A percentile compares a stretch with the other conserved stretches of the same genome.
These are phyloP conservation scores for Phengaris arion DNA, from an alignment of 2,888 invertebrate species.

Conservation along the genomic window DNA sequence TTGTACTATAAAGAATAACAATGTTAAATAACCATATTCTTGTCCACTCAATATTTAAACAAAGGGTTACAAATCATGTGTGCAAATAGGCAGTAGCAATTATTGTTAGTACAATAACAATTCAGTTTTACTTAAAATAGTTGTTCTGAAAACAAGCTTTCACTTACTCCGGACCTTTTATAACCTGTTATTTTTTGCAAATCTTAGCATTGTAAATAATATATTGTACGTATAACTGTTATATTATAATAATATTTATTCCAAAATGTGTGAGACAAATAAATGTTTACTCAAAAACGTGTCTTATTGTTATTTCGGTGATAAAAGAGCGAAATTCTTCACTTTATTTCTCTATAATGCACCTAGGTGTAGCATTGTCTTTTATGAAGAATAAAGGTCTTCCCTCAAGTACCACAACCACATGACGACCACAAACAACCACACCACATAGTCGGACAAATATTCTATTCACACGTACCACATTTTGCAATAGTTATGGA, in stretches of 20 bases:
- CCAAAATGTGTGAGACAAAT: not conserved
- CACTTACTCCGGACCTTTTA: not conserved
- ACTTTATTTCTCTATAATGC: not conserved
- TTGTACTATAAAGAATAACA: too few species aligned
- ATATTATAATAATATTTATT: not conserved
- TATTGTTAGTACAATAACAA: not conserved
- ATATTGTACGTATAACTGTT: not conserved
- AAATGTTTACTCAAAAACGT: slow-evolving; percentile 9
- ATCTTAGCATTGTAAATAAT: slow-evolving; percentile 3
- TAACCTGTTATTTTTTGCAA: not conserved
- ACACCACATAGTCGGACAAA: too few species aligned
- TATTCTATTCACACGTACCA: too few species aligned
- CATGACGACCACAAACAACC: too few species aligned
- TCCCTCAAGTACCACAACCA: too few species aligned
- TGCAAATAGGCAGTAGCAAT: not conserved
- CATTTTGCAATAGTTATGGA: too few species aligned
- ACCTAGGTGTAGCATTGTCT: not conserved
- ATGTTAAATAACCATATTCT: not conserved
- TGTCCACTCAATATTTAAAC: not conserved
- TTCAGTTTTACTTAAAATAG: not conserved
- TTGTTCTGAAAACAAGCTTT: not conserved
- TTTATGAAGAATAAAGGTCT: not conserved
- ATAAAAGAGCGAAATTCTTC: not conserved
- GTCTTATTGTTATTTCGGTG: not conserved
- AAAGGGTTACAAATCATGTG: not conserved